Evolutionary conservation across 2,888 invertebrate species (phyloP).

Genomic region (Orthosia gothica): DNA sequence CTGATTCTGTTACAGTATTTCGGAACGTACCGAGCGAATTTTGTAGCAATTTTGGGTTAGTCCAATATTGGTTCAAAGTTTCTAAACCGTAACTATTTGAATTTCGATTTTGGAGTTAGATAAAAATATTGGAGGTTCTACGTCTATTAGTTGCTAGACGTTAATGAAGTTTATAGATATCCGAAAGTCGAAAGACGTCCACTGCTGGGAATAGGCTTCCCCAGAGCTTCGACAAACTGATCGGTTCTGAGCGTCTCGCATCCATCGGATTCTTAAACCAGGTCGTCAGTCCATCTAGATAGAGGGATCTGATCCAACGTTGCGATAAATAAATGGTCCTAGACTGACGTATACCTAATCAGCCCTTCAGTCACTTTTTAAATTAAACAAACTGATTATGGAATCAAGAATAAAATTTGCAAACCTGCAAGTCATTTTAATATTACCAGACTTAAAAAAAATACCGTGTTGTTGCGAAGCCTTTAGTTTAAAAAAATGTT

Average conservation of each 20-base stretch:
- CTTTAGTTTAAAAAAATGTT: slow-evolving; percentile 22
- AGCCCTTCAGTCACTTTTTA: neutral
- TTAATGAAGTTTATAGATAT: neutral
- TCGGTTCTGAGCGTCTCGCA: too few relatives aligned
- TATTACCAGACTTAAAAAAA: slow-evolving; percentile 1
- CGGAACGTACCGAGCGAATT: slow-evolving; percentile 28
- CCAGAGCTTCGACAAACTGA: too few relatives aligned
- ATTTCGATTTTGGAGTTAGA: slow-evolving; percentile 29
- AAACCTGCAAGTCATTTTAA: neutral
- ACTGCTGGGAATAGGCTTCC: too few relatives aligned
- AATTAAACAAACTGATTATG: neutral
- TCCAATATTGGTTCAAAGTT: slow-evolving; percentile 50
- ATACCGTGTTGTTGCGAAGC: neutral
- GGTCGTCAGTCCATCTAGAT: too few relatives aligned
- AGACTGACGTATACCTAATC: too few relatives aligned
- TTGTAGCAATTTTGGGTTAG: slow-evolving; percentile 45
- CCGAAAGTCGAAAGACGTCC: too few relatives aligned
- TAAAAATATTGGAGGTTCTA: slow-evolving; percentile 31
- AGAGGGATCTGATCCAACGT: too few relatives aligned
- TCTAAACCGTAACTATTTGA: slow-evolving; percentile 25
- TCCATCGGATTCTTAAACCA: too few relatives aligned
- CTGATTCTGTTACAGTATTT: slow-evolving; percentile 57
- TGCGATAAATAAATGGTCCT: too few relatives aligned
- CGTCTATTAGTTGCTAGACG: neutral
- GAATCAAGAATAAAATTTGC: neutral